These are phyloP conservation scores for Tamias sibiricus DNA, from an alignment of 2,113 vertebrate species.

Conservation along the genomic window DNA sequence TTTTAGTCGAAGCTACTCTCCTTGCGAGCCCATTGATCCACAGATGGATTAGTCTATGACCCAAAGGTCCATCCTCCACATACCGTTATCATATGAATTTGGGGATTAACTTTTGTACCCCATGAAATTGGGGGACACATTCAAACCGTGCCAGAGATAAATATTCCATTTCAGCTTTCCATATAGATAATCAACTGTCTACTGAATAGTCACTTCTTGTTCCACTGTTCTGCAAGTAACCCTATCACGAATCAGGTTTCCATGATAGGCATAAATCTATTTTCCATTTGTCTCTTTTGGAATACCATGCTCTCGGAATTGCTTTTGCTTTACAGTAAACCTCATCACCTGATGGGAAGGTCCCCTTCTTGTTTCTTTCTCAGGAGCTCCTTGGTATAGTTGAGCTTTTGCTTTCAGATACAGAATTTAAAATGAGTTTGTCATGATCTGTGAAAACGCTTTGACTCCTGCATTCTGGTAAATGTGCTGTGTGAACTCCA, in stretches of 20 bases:
- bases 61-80: neutral
- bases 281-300: neutral
- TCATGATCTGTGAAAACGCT: neutral
- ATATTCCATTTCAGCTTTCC: neutral
- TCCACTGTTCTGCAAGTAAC: neutral
- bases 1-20: neutral
- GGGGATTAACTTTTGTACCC: neutral
- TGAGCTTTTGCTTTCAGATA: neutral
- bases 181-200: neutral
- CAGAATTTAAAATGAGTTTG: neutral
- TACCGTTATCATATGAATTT: neutral
- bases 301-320: neutral
- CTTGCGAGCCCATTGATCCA: neutral
- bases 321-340: neutral
- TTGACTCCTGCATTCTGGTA: neutral
- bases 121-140: neutral
- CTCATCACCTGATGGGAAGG: neutral
- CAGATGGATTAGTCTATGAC: neutral
- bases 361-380: neutral
- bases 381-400: neutral
- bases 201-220: neutral
- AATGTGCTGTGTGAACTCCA: neutral
- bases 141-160: neutral
- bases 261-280: neutral
- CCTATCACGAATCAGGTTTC: neutral